Conservation (phyloP, 2,888 invertebrate genomes). For the Erpobdella octoculata region DNA sequence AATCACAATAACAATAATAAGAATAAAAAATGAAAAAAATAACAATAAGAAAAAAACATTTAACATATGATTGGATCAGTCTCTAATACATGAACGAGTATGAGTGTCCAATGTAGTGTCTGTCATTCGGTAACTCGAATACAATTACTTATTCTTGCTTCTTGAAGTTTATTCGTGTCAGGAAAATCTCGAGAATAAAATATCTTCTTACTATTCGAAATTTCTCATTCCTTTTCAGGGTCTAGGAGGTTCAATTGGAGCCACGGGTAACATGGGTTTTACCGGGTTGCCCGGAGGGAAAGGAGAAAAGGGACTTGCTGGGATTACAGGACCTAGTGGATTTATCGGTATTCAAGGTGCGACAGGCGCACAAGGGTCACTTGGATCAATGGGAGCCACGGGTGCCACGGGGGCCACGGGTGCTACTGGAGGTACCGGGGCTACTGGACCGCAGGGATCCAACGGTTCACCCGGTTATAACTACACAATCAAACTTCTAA, state of each 20-base stretch:
- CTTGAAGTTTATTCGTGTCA: no score
- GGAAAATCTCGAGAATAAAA: no score
- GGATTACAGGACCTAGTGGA: not conserved
- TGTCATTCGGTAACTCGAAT: no score
- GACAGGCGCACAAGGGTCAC: conserved; percentile 4
- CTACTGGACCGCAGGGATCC: conserved; percentile 14
- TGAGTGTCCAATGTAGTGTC: no score
- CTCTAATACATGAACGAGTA: no score
- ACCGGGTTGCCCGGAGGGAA: conserved; percentile 30
- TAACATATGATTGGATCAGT: no score
- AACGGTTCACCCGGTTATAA: not conserved
- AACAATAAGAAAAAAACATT: no score
- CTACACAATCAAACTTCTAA: not conserved
- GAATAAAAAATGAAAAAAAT: no score
- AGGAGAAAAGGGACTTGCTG: conserved; percentile 1
- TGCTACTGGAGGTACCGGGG: conserved; percentile 22
- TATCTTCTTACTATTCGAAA: no score
- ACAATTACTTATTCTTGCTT: no score
- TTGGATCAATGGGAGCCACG: conserved; percentile 14
- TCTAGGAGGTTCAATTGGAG: conserved; percentile 16
- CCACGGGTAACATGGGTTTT: conserved; percentile 26
- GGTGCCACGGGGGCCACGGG: conserved; percentile 23
- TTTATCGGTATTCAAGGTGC: not conserved
- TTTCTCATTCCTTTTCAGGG: no score
- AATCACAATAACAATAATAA: no score